Base-by-base conservation (phyloP, 2,113 vertebrate genomes). In the Tragelaphus buxtoni region DNA sequence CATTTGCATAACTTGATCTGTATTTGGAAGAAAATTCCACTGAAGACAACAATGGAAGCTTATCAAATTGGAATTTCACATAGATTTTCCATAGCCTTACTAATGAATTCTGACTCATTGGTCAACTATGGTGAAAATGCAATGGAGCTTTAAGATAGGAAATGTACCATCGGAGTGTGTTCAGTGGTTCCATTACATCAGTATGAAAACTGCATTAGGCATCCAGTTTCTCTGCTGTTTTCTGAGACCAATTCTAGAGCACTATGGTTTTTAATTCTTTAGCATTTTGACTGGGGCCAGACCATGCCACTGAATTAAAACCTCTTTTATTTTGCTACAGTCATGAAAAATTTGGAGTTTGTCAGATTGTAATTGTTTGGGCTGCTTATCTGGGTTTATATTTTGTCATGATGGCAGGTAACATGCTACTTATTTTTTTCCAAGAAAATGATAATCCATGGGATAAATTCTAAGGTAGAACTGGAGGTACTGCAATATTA, bases 41-140 rank as follows among this genome's bases (percentile, higher is more conserved):
- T 49, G 95, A 98, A 98, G 97, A 98, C 98, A 99, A 98, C 98
- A 98, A 98, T 98, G 93, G 97, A 97, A 98, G 98, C 98, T 98
- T 99, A 98, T 98, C 98, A 98, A 99, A 99, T 98, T 96, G 98
- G 98, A 97, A 98, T 99, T 99, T 98, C 98, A 98, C 98, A 98
- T 98, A 95, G 98, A 99, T 98, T 98, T 98, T 98, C 97, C 5
- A 91, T 98, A 98, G 98, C 84, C 0, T 39, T 94, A 65, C 97
- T 98, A 98, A 99, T 95, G 97, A 99, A 98, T 98, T 94, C 97
- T 98, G 97, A 98, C 97, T 98, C 98, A 98, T 98, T 98, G 98
- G 97, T 97, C 98, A 98, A 97, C 97, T 96, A 93, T 97, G 98
- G 98, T 92, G 96, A 98, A 98, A 98, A 98, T 97, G 97, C 98